Evolutionary conservation across 2,797 vertebrate species (phyloP), one percentile per base, ranked within the genome.

Genomic region (Parotocinclus haroldoi): DNA sequence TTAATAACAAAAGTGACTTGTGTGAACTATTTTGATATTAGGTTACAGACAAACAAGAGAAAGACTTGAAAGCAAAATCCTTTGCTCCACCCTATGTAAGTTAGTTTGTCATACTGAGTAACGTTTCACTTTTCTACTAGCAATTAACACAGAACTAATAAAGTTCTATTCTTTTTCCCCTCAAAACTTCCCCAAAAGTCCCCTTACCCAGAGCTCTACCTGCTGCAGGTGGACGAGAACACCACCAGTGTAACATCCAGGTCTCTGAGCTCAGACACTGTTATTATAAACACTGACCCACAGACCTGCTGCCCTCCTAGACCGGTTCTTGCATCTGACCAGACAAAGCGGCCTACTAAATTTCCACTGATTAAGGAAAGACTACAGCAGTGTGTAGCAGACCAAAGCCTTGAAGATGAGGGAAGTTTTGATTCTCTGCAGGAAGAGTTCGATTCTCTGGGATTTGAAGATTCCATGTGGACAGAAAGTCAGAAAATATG

Each of bases 51-150:
- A 92, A 90, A 74, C 94, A 98, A 84, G 95, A 98, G 84, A 81
- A 76, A 74, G 91, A 97, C 62, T 79, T 98, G 72, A 92, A 94
- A 88, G 89, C 94, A 69, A 95, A 94, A 86, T 89, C 81, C 16
- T 96, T 98, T 77, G 92, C 88, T 76, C 93, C 94, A 65, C 95
- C 95, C 4, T 91, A 93, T 82, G 95, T 98, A 91, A 62, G 93
- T 93, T n/a, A 82, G 3, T 70, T 57, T 12, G 6, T 53, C 5
- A 38, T 45, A 39, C 67, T 38, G 0, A 19, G 14, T n/a, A 8
- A 3, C 39, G 4, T 52, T 3, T 67, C n/a, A n/a, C n/a, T n/a
- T n/a, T n/a, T n/a, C n/a, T n/a, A n/a, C n/a, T n/a, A n/a, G 36
- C 18, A 58, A 54, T 65, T 27, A 46, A 19, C 8, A 58, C 19